phyloP scores from a whole-genome alignment of 2,888 invertebrate genomes.

The Polietes domitor region DNA sequence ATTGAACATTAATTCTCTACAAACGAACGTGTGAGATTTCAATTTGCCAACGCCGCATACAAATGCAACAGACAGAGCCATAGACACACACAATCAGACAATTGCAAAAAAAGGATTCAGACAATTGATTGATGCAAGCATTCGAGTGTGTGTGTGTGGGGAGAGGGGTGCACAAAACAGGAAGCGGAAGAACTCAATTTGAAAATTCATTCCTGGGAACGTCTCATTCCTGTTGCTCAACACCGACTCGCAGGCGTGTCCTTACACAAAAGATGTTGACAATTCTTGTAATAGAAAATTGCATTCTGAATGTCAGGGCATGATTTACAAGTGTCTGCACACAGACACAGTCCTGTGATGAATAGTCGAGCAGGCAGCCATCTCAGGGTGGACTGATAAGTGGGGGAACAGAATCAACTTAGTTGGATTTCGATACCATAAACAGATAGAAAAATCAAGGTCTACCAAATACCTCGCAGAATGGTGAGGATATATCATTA shows the following conservation, averaged over 20 bases:
- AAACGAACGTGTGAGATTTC: slow-evolving; percentile 46
- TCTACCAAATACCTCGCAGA: too few relatives aligned
- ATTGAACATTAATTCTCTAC: slow-evolving; percentile 61
- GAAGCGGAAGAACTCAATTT: slow-evolving; percentile 29
- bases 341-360: not conserved
- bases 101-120: not conserved
- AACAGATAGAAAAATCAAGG: too few relatives aligned
- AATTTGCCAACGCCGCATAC: slow-evolving; percentile 37
- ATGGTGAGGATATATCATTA: too few relatives aligned
- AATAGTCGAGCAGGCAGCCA: not conserved
- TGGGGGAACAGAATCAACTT: too few relatives aligned
- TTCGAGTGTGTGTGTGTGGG: not conserved
- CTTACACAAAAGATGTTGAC: slow-evolving; percentile 45
- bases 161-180: slow-evolving; percentile 12
- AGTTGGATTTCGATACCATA: too few relatives aligned
- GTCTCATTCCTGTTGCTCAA: slow-evolving; percentile 13
- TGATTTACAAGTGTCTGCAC: slow-evolving; percentile 20
- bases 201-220: slow-evolving; percentile 8
- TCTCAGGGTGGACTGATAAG: not conserved
- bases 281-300: slow-evolving; percentile 61
- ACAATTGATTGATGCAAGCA: slow-evolving; percentile 53
- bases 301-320: slow-evolving; percentile 47
- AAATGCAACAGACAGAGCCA: not conserved
- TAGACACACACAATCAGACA: not conserved
- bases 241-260: not conserved